Base-by-base conservation (phyloP, 2,113 vertebrate species). In the Amia ocellicauda region DNA sequence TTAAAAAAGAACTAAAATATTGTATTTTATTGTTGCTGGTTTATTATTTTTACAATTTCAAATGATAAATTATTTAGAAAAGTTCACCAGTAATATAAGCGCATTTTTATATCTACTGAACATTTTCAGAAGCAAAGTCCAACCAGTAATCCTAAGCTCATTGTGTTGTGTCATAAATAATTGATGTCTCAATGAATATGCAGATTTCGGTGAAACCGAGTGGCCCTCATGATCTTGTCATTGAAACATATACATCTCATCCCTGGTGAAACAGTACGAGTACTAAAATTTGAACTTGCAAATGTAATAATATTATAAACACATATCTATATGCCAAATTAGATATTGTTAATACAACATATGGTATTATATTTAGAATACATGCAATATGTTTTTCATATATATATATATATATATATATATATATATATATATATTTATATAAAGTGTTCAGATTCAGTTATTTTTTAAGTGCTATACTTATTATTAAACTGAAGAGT, bases 121-220 rank as follows among this genome's bases (percentile, higher is more conserved):
- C 31, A 69, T 77, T 71, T 79, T 79, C 66, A 69, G 69, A 74
- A 68, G 74, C 78, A 70, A 53, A 61, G 69, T 69, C 67, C 70
- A 71, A 75, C 62, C 68, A 70, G 69, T 77, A 83, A 82, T 83
- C 79, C 79, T 77, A 71, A 68, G 80, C 74, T 75, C 75, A 81
- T 85, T 82, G 57, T 65, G 60, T 64, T 22, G 69, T 75, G 69
- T 70, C 69, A 85, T 90, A 85, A 90, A 90, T 90, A 85, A 90
- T 90, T 89, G 81, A 89, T 88, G 80, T 80, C 78, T 85, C 80
- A 85, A 87, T 90, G 88, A 89, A 90, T 89, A 89, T 89, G 85
- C 78, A 88, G 83, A 90, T 86, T 69, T 56, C 62, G 13, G 24
- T 7, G 31, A 42, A 11, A 53, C 51, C n/a, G 51, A 52, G 19